These are phyloP conservation scores for Meghimatium bilineatum DNA, from an alignment of 2,888 invertebrate species.

Conservation along the genomic window DNA sequence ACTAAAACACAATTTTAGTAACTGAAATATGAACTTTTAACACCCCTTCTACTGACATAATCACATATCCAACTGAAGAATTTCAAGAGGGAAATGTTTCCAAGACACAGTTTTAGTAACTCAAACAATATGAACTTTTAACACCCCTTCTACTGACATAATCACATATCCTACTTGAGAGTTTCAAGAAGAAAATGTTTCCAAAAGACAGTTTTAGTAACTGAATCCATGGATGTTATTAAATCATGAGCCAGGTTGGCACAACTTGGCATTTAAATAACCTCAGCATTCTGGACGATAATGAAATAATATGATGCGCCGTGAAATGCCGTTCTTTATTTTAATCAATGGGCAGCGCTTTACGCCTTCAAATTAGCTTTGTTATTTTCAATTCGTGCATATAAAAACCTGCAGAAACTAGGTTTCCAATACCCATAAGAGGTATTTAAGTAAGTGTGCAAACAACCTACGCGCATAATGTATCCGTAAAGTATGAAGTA, in stretches of 20 bases:
- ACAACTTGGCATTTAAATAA: background rate
- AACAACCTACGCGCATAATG: background rate
- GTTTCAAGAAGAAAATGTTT: background rate
- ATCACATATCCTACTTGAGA: too few relatives aligned
- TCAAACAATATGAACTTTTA: too few relatives aligned
- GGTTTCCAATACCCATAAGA: background rate
- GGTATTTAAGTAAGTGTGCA: background rate
- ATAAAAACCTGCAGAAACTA: background rate
- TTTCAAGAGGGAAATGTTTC: too few relatives aligned
- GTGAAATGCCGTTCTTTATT: background rate
- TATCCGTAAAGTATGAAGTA: background rate
- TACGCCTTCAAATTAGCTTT: constrained; percentile 5
- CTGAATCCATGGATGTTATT: background rate
- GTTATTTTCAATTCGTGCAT: background rate
- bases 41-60: too few relatives aligned
- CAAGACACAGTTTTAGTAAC: too few relatives aligned
- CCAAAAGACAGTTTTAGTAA: background rate
- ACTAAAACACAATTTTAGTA: too few relatives aligned
- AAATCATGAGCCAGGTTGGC: background rate
- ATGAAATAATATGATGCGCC: background rate
- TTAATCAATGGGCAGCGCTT: background rate
- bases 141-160: too few relatives aligned
- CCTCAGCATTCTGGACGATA: background rate
- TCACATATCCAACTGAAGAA: too few relatives aligned
- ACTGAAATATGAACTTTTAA: too few relatives aligned